Percentiles rank a stretch among this genome's conserved stretches.
These are phyloP conservation scores for Prochilodus magdalenae DNA, from an alignment of 2,113 vertebrate species.

Conservation along the genomic window DNA sequence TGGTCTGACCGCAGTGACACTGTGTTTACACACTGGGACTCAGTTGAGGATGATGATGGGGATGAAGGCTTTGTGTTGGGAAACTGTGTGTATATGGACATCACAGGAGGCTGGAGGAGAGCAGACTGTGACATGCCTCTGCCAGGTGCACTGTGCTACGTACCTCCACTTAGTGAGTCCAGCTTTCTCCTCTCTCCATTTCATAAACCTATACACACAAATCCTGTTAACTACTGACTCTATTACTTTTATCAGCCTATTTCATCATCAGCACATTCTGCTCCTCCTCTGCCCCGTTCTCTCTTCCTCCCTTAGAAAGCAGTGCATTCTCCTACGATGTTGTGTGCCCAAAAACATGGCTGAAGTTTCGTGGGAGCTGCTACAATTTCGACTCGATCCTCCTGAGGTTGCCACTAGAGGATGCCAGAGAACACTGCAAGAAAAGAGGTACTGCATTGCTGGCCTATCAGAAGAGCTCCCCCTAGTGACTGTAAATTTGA, in stretches of 20 bases:
- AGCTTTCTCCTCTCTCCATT: not conserved
- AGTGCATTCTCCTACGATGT: conserved; percentile 71
- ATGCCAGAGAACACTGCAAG: conserved; percentile 86
- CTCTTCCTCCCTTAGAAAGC: conserved; percentile 73
- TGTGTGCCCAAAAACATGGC: conserved; percentile 85
- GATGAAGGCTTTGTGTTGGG: conserved; percentile 77
- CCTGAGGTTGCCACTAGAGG: conserved; percentile 80
- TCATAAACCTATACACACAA: not conserved
- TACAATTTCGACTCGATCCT: conserved; percentile 90
- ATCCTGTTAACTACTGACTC: too few relatives aligned
- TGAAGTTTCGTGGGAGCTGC: conserved; percentile 88
- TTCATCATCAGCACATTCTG: too few relatives aligned
- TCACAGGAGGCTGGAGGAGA: conserved; percentile 83
- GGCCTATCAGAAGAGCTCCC: too few relatives aligned
- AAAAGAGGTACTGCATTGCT: conserved; percentile 78
- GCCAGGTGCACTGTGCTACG: conserved; percentile 86
- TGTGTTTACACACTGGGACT: conserved; percentile 86
- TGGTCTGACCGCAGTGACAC: conserved; percentile 89
- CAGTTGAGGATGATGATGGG: conserved; percentile 65
- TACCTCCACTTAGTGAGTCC: conserved; percentile 72
- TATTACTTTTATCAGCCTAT: too few relatives aligned
- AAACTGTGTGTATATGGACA: conserved; percentile 88
- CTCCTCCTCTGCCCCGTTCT: not conserved
- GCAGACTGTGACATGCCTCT: conserved; percentile 81
- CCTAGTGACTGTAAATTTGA: too few relatives aligned